These are phyloP conservation scores for Synanceia verrucosa DNA, from an alignment of 2,797 vertebrate species.

Conservation along the genomic window DNA sequence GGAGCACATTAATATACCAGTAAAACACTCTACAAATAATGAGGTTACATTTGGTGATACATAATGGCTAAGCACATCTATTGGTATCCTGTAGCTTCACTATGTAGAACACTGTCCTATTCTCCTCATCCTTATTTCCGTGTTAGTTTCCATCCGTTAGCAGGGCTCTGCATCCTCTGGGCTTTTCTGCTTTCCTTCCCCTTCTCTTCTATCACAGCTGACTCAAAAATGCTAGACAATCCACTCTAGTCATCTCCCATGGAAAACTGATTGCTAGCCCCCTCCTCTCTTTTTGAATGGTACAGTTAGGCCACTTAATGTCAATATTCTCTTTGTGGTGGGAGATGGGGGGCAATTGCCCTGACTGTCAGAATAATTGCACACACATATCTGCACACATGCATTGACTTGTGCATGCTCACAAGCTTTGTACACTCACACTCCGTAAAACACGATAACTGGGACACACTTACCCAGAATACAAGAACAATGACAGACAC, in stretches of 20 bases:
- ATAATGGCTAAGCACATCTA: neutral
- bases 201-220: conserved; percentile 44
- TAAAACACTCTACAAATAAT: neutral
- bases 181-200: conserved; percentile 35
- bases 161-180: conserved; percentile 28
- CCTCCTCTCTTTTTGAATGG: conserved; percentile 32
- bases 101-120: neutral
- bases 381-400: conserved; percentile 52
- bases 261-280: conserved; percentile 39
- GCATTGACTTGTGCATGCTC: conserved; percentile 25
- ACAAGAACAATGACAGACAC: conserved; percentile 25
- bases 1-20: neutral
- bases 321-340: conserved; percentile 73
- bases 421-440: conserved; percentile 32
- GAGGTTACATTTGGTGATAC: neutral
- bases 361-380: conserved; percentile 67
- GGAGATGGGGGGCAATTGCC: conserved; percentile 64
- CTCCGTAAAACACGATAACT: conserved; percentile 40
- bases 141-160: conserved; percentile 12
- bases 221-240: conserved; percentile 58
- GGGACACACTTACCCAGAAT: conserved; percentile 43
- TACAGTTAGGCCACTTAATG: conserved; percentile 72
- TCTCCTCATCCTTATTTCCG: neutral
- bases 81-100: neutral
- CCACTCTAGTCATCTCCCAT: conserved; percentile 31